A percentile compares a stretch with the other conserved stretches of the same genome.
Evolutionary conservation across 1,140 invertebrate species (phyloP).

Genomic region (Anastrepha ludens): DNA sequence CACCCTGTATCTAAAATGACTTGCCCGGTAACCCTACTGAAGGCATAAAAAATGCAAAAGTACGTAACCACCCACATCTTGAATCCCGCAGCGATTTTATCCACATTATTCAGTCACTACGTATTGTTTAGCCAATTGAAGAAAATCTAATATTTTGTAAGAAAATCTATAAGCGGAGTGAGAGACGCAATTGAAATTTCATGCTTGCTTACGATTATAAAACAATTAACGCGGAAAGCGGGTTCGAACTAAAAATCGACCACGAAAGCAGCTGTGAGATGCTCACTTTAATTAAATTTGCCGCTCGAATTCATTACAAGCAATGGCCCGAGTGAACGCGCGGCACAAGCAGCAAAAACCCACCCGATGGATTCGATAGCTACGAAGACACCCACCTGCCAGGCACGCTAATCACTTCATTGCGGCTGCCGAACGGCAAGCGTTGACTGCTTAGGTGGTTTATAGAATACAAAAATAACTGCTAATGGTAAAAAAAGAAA

Average conservation of each 20-base stretch:
- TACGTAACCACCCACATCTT: neutral
- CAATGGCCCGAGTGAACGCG: neutral
- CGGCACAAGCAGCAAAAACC: too few species aligned
- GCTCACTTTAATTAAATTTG: conserved; percentile 28
- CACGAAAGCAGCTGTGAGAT: neutral
- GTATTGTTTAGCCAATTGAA: neutral
- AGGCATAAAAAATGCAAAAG: too few species aligned
- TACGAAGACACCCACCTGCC: conserved; percentile 5
- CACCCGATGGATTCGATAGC: neutral
- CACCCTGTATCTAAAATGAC: too few species aligned
- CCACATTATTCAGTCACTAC: neutral
- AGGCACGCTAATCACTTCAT: neutral
- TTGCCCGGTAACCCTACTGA: too few species aligned
- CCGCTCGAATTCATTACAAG: neutral
- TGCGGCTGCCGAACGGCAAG: neutral
- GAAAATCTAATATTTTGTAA: too few species aligned
- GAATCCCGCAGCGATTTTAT: neutral
- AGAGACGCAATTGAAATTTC: conserved; percentile 28
- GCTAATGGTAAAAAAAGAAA: neutral
- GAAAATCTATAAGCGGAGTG: neutral
- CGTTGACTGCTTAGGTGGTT: conserved; percentile 10
- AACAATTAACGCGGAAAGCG: neutral
- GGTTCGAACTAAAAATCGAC: neutral
- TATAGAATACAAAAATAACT: neutral
- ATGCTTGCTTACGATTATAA: conserved; percentile 34